These are phyloP conservation scores for Trachymyrmex cornetzi DNA, from an alignment of 1,140 invertebrate species.

Conservation along the genomic window DNA sequence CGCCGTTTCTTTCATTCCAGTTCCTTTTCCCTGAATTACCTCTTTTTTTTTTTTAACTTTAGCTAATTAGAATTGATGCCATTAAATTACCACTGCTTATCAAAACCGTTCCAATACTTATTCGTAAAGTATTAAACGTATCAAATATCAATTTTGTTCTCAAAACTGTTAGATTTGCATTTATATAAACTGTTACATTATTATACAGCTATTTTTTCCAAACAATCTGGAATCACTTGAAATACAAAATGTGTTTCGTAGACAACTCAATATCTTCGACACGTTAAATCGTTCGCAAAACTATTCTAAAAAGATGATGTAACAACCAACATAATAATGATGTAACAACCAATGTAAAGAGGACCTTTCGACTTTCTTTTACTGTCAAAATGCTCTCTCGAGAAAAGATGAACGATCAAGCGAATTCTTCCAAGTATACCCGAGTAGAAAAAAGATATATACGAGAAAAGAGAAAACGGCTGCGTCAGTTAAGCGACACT, in stretches of 20 bases:
- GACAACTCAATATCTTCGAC: not conserved
- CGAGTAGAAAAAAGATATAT: not conserved
- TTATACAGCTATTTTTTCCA: not conserved
- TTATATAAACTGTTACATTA: not conserved
- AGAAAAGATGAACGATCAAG: constrained; percentile 32
- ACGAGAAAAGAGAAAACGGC: constrained; percentile 11
- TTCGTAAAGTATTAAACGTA: not conserved
- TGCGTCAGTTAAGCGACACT: constrained; percentile 47
- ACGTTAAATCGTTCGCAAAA: not conserved
- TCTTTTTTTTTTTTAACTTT: constrained; percentile 31
- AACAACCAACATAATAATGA: constrained; percentile 27
- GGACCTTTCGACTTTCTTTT: constrained; percentile 33
- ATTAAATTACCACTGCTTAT: constrained; percentile 42
- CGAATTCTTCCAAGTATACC: constrained; percentile 35
- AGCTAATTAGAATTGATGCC: constrained; percentile 60
- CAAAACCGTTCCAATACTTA: not conserved
- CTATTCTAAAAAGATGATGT: not conserved
- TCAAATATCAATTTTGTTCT: not conserved
- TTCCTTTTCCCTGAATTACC: constrained; percentile 45
- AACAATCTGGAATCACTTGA: not conserved
- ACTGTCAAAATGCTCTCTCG: constrained; percentile 26
- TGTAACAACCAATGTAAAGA: constrained; percentile 21
- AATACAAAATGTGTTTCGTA: not conserved
- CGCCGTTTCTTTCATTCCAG: constrained; percentile 63
- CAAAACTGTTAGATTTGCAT: not conserved